Evolutionary conservation across 2,888 invertebrate species (phyloP), one percentile per base, ranked within the genome.

Genomic region (Eutolmus rufibarbis): DNA sequence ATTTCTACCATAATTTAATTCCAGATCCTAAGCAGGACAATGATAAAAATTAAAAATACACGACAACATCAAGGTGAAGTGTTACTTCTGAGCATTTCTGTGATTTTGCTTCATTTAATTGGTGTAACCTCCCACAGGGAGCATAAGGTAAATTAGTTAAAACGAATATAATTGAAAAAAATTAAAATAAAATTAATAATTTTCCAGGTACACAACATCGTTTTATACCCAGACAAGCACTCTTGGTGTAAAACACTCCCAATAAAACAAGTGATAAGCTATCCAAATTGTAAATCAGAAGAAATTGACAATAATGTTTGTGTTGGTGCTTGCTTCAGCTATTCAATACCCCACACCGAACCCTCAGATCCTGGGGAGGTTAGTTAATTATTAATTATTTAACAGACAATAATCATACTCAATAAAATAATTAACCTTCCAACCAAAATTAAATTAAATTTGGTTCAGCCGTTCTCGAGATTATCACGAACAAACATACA

Each of bases 301-400:
- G 95, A 95, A 89, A 94, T 95, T 89, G 95, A 95, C 91, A 95
- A 95, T 91, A 95, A 95, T 90, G 95, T 95, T 5, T 95, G 95
- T 90, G 95, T 95, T 16, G 95, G 95, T 4, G 95, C 95, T 3
- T 95, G 95, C 91, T 95, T 95, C 91, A 95, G 95, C 89, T 95
- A 95, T 91, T 95, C 95, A 91, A 95, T 95, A 87, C 95, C 95
- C 1, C 94, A 94, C 89, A 95, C 95, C 37, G 94, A 95, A 89
- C 95, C 95, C 1, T 94, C 94, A 28, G 95, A 95, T 88, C 95
- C 95, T 2, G 95, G 95, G 46, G 95, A 95, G 90, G 93, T 94
- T 23, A 93, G 76, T 86, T 0, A 66, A 51, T 51, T 51, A 5
- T 51, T 51, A 28, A 23, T 46, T 23, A 40, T 40, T 37, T 12